Conservation (phyloP, 1,140 invertebrate species). For the Penaeus japonicus region DNA sequence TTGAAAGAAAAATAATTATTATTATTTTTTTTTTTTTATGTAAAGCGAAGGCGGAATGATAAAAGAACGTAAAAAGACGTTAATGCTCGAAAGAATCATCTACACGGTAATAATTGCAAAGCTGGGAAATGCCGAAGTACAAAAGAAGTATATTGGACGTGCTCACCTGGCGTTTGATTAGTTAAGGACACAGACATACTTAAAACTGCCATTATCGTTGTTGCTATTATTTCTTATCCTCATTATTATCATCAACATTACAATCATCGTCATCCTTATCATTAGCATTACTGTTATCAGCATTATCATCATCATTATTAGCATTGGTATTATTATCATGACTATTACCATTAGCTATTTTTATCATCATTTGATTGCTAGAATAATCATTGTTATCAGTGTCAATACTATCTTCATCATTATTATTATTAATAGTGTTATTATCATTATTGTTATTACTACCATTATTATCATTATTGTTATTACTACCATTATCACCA, state of each 20-base stretch:
- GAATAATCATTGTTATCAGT: background rate
- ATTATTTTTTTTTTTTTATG: too few species aligned
- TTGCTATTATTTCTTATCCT: too few species aligned
- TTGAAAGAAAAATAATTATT: too few species aligned
- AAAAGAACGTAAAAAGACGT: too few species aligned
- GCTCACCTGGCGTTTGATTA: too few species aligned
- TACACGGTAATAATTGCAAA: too few species aligned
- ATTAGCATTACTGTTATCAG: background rate
- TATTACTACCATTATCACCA: background rate
- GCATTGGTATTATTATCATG: background rate
- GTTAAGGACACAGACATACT: too few species aligned
- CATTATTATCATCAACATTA: background rate
- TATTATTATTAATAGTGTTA: background rate
- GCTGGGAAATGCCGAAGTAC: too few species aligned
- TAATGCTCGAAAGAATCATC: too few species aligned
- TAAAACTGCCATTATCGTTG: too few species aligned
- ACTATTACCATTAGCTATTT: background rate
- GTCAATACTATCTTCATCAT: background rate
- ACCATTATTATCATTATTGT: background rate
- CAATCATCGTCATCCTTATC: background rate
- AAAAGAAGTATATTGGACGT: too few species aligned
- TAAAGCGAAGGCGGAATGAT: too few species aligned
- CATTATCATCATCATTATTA: background rate
- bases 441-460: background rate
- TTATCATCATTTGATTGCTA: background rate